Conservation (phyloP, 2,888 invertebrate species). For the Adelognathus sp. region DNA sequence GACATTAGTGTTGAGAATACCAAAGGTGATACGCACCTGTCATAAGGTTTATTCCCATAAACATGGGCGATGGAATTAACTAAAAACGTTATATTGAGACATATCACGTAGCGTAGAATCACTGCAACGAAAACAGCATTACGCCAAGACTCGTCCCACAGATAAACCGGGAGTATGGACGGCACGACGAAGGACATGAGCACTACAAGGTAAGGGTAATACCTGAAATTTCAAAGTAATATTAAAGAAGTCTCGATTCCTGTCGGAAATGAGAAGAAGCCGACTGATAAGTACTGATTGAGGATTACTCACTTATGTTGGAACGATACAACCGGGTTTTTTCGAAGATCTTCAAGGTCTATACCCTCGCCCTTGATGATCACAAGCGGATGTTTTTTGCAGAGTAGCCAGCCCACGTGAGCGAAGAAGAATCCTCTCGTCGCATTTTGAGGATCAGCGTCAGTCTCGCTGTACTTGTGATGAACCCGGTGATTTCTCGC, state of each 20-base stretch:
- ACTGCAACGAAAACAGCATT: conserved; percentile 86
- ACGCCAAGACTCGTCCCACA: conserved; percentile 87
- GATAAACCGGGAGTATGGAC: conserved; percentile 85
- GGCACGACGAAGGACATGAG: conserved; percentile 90
- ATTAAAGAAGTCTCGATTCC: too few relatives aligned
- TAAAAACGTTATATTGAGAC: conserved; percentile 93
- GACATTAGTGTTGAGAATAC: too few relatives aligned
- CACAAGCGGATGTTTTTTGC: conserved; percentile 95
- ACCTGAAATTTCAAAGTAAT: neutral
- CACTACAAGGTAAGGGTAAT: conserved; percentile 84
- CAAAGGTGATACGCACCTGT: too few relatives aligned
- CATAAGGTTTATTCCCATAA: conserved; percentile 88
- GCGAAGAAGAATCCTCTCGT: conserved; percentile 97
- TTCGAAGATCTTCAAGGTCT: conserved; percentile 91
- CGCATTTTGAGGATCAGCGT: conserved; percentile 96
- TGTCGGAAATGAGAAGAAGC: too few relatives aligned
- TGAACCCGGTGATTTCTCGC: conserved; percentile 90
- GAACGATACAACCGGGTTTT: conserved; percentile 92
- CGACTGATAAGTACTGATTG: too few relatives aligned
- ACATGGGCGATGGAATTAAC: conserved; percentile 95
- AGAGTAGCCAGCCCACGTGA: conserved; percentile 96
- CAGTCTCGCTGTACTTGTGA: conserved; percentile 96
- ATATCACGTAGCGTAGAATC: conserved; percentile 87
- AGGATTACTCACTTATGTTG: too few relatives aligned
- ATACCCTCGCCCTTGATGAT: conserved; percentile 92